A percentile compares a stretch with the other conserved stretches of the same genome.
phyloP scores from a whole-genome alignment of 2,888 invertebrate species.

The Baccha elongata region DNA sequence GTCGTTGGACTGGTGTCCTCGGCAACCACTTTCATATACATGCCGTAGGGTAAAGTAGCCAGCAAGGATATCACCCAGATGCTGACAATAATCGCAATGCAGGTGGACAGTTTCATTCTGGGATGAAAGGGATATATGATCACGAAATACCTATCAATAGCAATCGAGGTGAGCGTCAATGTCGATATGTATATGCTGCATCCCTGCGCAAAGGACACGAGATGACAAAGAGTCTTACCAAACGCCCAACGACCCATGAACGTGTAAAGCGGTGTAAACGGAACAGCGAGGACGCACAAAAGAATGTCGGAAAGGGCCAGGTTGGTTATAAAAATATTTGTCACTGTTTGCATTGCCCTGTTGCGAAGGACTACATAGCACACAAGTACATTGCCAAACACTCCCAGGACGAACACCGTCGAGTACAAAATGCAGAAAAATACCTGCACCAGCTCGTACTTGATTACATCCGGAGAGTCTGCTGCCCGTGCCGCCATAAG shows the following conservation, averaged over 20 bases:
- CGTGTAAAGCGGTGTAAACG: constrained; percentile 97
- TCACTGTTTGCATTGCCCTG: constrained; percentile 98
- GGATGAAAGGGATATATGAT: constrained; percentile 98
- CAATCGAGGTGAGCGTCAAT: constrained; percentile 97
- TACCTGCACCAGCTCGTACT: constrained; percentile 79
- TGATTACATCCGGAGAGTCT: constrained; percentile 76
- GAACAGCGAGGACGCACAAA: constrained; percentile 95
- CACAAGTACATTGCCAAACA: constrained; percentile 95
- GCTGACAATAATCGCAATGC: constrained; percentile 91
- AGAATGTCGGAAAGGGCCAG: constrained; percentile 97
- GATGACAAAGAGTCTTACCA: constrained; percentile 94
- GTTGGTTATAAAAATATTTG: constrained; percentile 98
- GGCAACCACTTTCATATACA: constrained; percentile 80
- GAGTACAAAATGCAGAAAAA: constrained; percentile 80
- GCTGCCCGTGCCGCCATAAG: constrained; percentile 52
- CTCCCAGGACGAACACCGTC: constrained; percentile 90
- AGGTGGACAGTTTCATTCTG: constrained; percentile 94
- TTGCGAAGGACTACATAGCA: constrained; percentile 97
- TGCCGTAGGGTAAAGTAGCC: constrained; percentile 93
- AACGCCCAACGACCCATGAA: constrained; percentile 97
- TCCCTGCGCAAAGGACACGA: constrained; percentile 95
- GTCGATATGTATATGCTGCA: constrained; percentile 99
- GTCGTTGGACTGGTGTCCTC: constrained; percentile 78
- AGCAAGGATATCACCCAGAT: constrained; percentile 96
- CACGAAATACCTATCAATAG: constrained; percentile 98